phyloP scores from a whole-genome alignment of 2,797 vertebrate species.

The Propithecus perrieri region DNA sequence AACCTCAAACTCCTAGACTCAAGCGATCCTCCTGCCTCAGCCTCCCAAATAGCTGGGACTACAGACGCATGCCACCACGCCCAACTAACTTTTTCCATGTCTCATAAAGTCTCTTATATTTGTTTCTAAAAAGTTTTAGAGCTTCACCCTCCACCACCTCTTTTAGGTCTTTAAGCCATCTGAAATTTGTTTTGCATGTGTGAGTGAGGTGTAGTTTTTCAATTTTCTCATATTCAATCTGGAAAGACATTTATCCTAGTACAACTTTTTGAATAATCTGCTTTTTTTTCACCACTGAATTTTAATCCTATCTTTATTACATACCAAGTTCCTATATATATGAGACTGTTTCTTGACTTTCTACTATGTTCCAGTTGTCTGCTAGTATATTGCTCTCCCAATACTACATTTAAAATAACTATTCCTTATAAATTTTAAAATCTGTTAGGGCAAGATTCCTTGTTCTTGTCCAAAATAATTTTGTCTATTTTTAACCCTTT shows the following conservation, averaged over 20 bases:
- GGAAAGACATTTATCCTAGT: not conserved
- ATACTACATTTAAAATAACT: not conserved
- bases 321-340: not conserved
- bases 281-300: not conserved
- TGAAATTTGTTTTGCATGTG: not conserved
- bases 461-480: not conserved
- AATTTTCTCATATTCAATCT: not conserved
- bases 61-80: too few species aligned
- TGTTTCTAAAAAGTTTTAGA: not conserved
- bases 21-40: too few species aligned
- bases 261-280: not conserved
- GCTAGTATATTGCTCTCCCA: not conserved
- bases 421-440: constrained; percentile 5
- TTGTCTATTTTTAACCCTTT: not conserved
- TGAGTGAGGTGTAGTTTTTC: not conserved
- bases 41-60: too few species aligned
- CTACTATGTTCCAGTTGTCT: not conserved
- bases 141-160: not conserved
- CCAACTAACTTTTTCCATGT: not conserved
- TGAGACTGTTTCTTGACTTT: not conserved
- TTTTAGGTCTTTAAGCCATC: not conserved
- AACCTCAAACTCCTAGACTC: too few species aligned
- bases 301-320: not conserved
- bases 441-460: not conserved
- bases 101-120: not conserved